A percentile compares a stretch with the other conserved stretches of the same genome.
Conservation (phyloP, 2,113 vertebrate genomes). For the Smithornis capensis region DNA sequence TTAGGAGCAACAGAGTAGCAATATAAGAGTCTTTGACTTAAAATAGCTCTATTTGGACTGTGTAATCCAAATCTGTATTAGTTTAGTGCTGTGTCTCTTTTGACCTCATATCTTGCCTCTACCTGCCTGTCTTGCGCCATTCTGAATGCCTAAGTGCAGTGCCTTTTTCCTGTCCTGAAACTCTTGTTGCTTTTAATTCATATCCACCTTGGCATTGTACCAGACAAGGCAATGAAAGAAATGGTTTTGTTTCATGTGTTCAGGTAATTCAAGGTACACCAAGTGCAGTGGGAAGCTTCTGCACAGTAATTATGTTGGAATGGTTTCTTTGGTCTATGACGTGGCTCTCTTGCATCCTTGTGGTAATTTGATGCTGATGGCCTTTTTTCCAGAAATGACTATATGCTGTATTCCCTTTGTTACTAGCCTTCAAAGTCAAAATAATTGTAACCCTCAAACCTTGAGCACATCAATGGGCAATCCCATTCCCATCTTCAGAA, state of each 20-base stretch:
- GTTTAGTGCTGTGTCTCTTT: neutral
- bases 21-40: neutral
- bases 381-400: neutral
- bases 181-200: neutral
- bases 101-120: neutral
- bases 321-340: neutral
- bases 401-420: neutral
- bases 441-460: neutral
- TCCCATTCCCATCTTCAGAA: neutral
- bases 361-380: neutral
- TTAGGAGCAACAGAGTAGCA: neutral
- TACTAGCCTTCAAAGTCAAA: neutral
- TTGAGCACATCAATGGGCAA: neutral
- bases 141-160: neutral
- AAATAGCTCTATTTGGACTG: neutral
- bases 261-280: neutral
- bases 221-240: neutral
- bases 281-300: neutral
- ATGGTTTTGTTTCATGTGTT: neutral
- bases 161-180: neutral
- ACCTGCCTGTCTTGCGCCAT: neutral
- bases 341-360: neutral
- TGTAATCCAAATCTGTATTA: neutral
- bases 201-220: neutral
- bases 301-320: neutral